Evolutionary conservation across 2,888 invertebrate species (phyloP).

Genomic region (Linnaemya vulpina): DNA sequence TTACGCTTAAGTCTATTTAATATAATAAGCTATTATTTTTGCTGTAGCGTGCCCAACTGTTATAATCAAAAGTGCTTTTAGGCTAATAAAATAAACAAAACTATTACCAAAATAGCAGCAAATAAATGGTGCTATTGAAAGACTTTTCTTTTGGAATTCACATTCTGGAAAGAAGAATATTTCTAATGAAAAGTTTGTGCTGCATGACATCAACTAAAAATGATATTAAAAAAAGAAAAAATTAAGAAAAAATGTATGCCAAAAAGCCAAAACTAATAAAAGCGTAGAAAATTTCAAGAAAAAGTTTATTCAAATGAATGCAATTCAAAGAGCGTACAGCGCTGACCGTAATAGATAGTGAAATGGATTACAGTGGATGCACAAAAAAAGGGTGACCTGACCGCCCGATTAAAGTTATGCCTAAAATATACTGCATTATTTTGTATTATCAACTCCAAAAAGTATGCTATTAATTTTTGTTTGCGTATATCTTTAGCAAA

Average conservation of each 20-base stretch:
- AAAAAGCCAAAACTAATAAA: slow-evolving; percentile 35
- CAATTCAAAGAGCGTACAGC: slow-evolving; percentile 13
- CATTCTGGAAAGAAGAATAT: not conserved
- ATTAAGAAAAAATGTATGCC: not conserved
- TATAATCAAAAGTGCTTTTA: not conserved
- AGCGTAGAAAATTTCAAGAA: slow-evolving; percentile 6
- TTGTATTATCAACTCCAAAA: not conserved
- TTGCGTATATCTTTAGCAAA: no score
- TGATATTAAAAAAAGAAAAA: no score
- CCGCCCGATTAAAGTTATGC: not conserved
- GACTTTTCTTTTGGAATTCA: not conserved
- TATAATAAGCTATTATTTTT: not conserved
- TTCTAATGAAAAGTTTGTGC: slow-evolving; percentile 51
- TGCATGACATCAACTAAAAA: slow-evolving; percentile 40
- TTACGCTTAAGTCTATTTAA: no score
- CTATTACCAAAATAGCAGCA: not conserved
- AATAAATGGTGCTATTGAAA: slow-evolving; percentile 19
- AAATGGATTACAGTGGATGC: slow-evolving; percentile 12
- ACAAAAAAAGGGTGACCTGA: slow-evolving; percentile 13
- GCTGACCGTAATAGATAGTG: slow-evolving; percentile 25
- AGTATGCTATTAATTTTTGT: not conserved
- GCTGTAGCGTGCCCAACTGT: not conserved
- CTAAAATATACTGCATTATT: not conserved
- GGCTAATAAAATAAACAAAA: not conserved
- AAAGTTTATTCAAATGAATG: slow-evolving; percentile 32